Evolutionary conservation across 1,140 invertebrate species (phyloP).

Genomic region (Nomia melanderi): DNA sequence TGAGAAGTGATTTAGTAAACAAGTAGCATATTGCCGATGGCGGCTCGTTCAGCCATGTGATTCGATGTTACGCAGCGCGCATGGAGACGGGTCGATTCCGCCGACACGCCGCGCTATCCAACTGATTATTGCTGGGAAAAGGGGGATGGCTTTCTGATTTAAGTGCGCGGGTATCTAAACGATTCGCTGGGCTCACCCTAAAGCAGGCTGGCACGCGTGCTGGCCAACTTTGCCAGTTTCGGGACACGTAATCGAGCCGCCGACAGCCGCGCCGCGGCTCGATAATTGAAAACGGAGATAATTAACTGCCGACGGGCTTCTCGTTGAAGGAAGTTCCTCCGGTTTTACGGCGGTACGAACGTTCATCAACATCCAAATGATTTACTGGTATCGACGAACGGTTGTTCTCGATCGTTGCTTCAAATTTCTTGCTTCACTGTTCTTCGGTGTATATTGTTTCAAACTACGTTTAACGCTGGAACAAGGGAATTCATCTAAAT

Average conservation of each 20-base stretch:
- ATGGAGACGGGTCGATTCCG: constrained; percentile 44
- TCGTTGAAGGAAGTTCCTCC: not conserved
- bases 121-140: constrained; percentile 9
- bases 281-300: not conserved
- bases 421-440: too few species aligned
- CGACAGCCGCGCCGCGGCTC: not conserved
- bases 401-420: too few species aligned
- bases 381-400: too few species aligned
- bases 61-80: constrained; percentile 63
- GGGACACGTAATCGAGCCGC: not conserved
- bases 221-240: not conserved
- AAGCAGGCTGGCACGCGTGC: too few species aligned
- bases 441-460: too few species aligned
- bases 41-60: constrained; percentile 66
- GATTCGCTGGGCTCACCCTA: constrained; percentile 10
- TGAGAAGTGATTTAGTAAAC: constrained; percentile 73
- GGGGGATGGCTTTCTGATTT: constrained; percentile 12
- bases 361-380: too few species aligned
- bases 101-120: not conserved
- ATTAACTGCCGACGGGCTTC: not conserved
- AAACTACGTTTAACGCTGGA: too few species aligned
- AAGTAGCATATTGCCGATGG: constrained; percentile 76
- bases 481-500: too few species aligned
- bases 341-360: not conserved
- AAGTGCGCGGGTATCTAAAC: not conserved